Conservation (phyloP, 2,113 vertebrate species). For the Antechinus stuartii region DNA sequence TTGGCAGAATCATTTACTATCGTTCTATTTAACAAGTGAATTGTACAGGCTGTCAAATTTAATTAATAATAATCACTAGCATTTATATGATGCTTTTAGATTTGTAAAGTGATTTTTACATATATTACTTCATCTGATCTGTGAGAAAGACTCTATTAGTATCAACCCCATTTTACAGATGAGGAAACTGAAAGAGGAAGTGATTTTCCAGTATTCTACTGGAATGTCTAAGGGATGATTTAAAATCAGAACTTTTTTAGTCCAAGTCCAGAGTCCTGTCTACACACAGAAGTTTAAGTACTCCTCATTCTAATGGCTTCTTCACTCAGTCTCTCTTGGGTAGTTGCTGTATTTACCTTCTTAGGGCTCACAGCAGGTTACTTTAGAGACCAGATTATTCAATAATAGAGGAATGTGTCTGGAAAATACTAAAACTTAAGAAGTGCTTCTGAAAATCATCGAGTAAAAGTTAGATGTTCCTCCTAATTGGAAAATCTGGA, state of each 20-base stretch:
- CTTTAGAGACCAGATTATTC: too few relatives aligned
- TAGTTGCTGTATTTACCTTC: too few relatives aligned
- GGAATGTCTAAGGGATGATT: not conserved
- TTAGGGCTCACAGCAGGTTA: too few relatives aligned
- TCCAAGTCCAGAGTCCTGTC: not conserved
- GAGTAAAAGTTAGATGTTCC: not conserved
- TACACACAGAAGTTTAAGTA: not conserved
- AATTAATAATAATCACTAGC: not conserved
- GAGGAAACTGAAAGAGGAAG: not conserved
- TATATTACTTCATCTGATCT: not conserved
- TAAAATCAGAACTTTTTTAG: not conserved
- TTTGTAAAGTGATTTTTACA: not conserved
- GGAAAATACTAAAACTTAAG: not conserved
- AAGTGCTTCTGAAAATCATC: constrained; percentile 28
- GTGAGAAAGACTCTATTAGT: not conserved
- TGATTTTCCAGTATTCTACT: not conserved
- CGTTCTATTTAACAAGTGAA: not conserved
- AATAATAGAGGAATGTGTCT: too few relatives aligned
- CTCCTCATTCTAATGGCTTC: not conserved
- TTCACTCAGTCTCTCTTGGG: not conserved
- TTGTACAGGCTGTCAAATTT: not conserved
- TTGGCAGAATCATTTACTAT: not conserved
- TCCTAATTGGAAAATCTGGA: not conserved
- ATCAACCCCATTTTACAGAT: not conserved
- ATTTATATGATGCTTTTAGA: not conserved